Conservation (phyloP, 1,140 invertebrate species). For the Apolygus lucorum region DNA sequence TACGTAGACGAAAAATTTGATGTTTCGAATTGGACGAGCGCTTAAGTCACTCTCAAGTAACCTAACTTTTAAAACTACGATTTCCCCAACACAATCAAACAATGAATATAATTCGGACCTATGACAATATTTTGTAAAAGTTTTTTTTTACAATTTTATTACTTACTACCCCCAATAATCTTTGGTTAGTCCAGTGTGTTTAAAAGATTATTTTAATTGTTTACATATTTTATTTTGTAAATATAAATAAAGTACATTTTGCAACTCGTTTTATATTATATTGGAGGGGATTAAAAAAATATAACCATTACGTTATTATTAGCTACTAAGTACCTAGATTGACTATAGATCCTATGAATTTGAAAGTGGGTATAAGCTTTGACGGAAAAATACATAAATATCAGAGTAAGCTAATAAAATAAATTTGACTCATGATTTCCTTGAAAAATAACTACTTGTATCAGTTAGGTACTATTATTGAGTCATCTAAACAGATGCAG, state of each 20-base stretch:
- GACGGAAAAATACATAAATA: too few relatives aligned
- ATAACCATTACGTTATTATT: background rate
- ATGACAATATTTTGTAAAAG: background rate
- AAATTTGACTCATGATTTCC: too few relatives aligned
- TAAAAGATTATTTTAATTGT: background rate
- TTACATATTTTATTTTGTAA: background rate
- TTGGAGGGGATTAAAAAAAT: constrained; percentile 1
- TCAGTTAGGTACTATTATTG: too few relatives aligned
- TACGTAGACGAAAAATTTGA: background rate
- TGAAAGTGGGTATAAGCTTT: too few relatives aligned
- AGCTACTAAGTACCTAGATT: constrained; percentile 11
- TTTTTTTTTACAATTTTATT: background rate
- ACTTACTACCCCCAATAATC: constrained; percentile 7
- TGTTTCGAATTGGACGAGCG: background rate
- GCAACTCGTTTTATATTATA: background rate
- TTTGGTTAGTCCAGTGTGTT: constrained; percentile 8
- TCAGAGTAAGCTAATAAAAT: too few relatives aligned
- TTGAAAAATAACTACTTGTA: too few relatives aligned
- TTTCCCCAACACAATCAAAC: background rate
- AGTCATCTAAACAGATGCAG: too few relatives aligned
- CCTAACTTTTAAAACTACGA: background rate
- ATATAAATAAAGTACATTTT: constrained; percentile 10
- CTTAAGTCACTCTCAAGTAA: background rate
- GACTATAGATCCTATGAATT: constrained; percentile 5
- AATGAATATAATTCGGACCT: background rate